These are phyloP conservation scores for Gorsachius magnificus DNA, from an alignment of 2,797 vertebrate species.

Conservation along the genomic window DNA sequence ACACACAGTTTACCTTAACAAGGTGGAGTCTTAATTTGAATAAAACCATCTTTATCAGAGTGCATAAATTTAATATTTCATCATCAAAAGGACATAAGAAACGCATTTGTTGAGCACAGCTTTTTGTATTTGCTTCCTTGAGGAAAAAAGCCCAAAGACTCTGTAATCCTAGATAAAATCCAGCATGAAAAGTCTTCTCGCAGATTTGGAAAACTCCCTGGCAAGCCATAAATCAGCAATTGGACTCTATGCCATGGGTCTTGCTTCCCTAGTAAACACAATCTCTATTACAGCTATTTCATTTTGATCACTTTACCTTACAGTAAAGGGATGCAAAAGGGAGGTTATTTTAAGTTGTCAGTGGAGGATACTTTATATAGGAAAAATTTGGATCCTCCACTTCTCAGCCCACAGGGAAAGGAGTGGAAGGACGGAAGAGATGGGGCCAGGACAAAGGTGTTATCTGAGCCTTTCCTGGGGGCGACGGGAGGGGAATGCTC, in stretches of 20 bases:
- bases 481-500: neutral
- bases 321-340: neutral
- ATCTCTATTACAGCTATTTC: neutral
- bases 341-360: neutral
- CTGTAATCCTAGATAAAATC: neutral
- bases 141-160: neutral
- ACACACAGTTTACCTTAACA: neutral
- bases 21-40: neutral
- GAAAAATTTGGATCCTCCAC: neutral
- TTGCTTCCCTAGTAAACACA: neutral
- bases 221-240: neutral
- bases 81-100: neutral
- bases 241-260: neutral
- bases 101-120: neutral
- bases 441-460: neutral
- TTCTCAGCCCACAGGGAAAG: neutral
- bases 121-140: neutral
- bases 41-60: neutral
- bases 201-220: neutral
- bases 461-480: neutral
- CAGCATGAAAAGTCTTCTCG: neutral
- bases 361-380: neutral
- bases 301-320: neutral
- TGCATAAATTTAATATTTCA: neutral
- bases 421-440: neutral